Base-by-base conservation (phyloP, 2,113 vertebrate species). In the Sterrhoptilus dennistouni region DNA sequence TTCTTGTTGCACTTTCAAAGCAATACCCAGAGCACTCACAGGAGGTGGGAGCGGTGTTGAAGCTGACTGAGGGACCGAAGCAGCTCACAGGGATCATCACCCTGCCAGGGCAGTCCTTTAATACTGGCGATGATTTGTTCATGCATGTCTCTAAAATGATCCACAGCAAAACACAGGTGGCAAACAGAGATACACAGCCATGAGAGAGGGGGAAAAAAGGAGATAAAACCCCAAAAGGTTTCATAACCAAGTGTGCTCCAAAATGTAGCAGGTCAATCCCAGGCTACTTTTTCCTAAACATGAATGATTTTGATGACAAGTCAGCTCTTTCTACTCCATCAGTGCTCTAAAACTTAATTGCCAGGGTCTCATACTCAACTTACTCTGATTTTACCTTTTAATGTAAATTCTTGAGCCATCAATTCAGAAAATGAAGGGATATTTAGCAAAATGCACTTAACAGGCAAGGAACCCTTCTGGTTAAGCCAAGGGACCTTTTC, bases 71-170 rank as follows among this genome's bases (percentile, higher is more conserved):
- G 99, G 69, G 99, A 99, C 97, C 98, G 99, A 87, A 99, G 98
- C 91, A 99, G 98, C 98, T 98, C 98, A 93, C 99, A 98, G 89
- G 99, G 99, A 98, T 99, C 99, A 96, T 98, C 99, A 50, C 98
- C 98, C 97, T 99, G 99, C 99, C 99, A 98, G 86, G 98, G 99
- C 96, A 99, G 98, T 98, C 98, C 99, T 98, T 99, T 99, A 98
- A 99, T 99, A 97, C 98, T 99, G 97, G 97, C 98, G 98, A 99
- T 99, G 98, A 99, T 99, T 98, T 99, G 99, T 86, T 98, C 99
- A 98, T 99, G 99, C 98, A 99, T 99, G 92, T 99, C 99, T 96
- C 99, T 99, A 98, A 80, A 98, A 97, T 74, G 86, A 88, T 91
- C 54, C 95, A 96, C 74, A 93, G 91, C 89, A 90, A 93, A 91